Percentiles rank a stretch among this genome's conserved stretches.
Evolutionary conservation across 2,113 vertebrate species (phyloP).

Genomic region (Circaetus cinerascens): DNA sequence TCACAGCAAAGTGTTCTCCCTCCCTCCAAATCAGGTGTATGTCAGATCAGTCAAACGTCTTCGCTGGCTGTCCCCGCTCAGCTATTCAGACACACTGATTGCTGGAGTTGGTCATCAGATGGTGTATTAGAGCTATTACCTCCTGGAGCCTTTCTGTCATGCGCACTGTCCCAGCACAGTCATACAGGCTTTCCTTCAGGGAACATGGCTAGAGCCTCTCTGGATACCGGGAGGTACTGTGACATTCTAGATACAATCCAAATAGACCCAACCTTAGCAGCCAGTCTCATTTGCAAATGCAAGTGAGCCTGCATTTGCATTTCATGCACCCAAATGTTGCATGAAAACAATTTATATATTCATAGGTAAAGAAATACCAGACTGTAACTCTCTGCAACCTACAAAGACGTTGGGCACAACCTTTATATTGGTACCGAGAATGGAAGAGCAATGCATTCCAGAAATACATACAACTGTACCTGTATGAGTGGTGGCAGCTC

Average conservation of each 20-base stretch:
- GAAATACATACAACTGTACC: neutral
- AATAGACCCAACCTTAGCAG: neutral
- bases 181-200: neutral
- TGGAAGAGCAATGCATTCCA: neutral
- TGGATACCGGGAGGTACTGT: neutral
- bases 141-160: neutral
- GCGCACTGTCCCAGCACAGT: neutral
- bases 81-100: neutral
- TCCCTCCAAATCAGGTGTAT: neutral
- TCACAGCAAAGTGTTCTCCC: neutral
- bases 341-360: neutral
- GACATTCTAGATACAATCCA: neutral
- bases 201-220: neutral
- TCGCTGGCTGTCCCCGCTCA: rapidly evolving
- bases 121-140: neutral
- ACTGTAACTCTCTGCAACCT: neutral
- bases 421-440: neutral
- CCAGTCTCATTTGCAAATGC: neutral
- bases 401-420: neutral
- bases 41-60: neutral
- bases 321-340: neutral
- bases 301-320: neutral
- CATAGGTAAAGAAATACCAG: neutral
- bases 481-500: neutral
- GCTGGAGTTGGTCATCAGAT: neutral